These are phyloP conservation scores for Cygnus atratus DNA, from an alignment of 2,113 vertebrate genomes.

Conservation along the genomic window DNA sequence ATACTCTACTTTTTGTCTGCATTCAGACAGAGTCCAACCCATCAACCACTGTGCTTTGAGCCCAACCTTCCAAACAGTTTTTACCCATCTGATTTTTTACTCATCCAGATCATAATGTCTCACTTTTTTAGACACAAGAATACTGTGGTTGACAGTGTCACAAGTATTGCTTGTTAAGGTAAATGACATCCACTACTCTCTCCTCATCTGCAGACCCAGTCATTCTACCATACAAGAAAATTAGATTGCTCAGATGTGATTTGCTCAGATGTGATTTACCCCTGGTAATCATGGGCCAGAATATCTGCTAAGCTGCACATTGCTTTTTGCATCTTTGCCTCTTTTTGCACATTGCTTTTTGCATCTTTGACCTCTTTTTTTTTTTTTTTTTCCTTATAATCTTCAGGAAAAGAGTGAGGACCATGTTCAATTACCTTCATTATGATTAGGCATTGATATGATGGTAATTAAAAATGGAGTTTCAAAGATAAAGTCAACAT, in stretches of 20 bases:
- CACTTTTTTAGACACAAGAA: background rate
- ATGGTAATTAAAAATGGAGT: background rate
- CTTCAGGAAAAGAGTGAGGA: background rate
- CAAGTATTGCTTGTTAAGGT: background rate
- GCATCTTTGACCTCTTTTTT: background rate
- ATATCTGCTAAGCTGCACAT: background rate
- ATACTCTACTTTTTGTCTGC: background rate
- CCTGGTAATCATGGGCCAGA: background rate
- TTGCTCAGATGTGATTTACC: background rate
- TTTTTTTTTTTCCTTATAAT: background rate
- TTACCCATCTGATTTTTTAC: background rate
- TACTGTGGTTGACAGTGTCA: background rate
- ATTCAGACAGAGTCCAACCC: background rate
- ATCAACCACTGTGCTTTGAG: background rate
- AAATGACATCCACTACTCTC: background rate
- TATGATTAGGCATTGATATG: background rate
- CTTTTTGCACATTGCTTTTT: background rate
- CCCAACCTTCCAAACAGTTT: background rate
- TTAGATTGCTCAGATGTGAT: background rate
- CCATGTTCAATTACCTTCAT: background rate
- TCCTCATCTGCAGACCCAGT: background rate
- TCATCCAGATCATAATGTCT: rapidly evolving
- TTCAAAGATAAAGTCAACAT: background rate
- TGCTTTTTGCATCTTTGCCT: background rate
- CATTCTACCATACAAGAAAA: background rate